Percentiles rank a stretch among this genome's conserved stretches.
Conservation (phyloP, 2,888 invertebrate species). For the Diarsia rubi region DNA sequence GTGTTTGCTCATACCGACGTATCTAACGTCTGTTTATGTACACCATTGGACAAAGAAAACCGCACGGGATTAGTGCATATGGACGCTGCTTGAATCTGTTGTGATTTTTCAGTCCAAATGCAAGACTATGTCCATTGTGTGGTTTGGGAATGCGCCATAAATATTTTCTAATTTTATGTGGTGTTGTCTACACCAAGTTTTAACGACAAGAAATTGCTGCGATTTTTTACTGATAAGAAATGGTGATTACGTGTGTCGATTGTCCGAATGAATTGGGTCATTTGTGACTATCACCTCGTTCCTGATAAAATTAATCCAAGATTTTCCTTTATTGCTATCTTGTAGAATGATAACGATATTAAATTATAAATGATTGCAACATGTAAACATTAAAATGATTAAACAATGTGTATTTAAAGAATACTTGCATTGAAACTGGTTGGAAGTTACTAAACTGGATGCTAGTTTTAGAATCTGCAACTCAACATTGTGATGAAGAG, state of each 20-base stretch:
- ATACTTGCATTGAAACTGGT: slow-evolving; percentile 7
- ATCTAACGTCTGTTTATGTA: slow-evolving; percentile 52
- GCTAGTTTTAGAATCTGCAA: not conserved
- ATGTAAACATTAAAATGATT: slow-evolving; percentile 23
- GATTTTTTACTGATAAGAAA: slow-evolving; percentile 38
- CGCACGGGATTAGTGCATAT: slow-evolving; percentile 53
- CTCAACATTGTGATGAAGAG: not conserved
- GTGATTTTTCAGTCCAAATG: slow-evolving; percentile 45
- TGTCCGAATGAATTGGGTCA: slow-evolving; percentile 42
- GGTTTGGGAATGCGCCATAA: slow-evolving; percentile 45
- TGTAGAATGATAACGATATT: slow-evolving; percentile 33
- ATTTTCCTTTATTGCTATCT: slow-evolving; percentile 20
- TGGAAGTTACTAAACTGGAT: not conserved
- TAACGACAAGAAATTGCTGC: not conserved
- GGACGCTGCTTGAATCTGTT: slow-evolving; percentile 35
- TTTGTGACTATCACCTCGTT: slow-evolving; percentile 5
- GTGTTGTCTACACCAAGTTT: slow-evolving; percentile 7
- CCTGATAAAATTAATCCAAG: slow-evolving; percentile 40
- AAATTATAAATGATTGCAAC: slow-evolving; percentile 6
- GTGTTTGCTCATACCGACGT: slow-evolving; percentile 65
- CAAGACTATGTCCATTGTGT: slow-evolving; percentile 33
- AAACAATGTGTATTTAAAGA: not conserved
- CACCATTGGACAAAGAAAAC: slow-evolving; percentile 57
- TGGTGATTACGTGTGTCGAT: slow-evolving; percentile 27
- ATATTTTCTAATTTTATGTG: slow-evolving; percentile 20